Conservation (phyloP, 2,888 invertebrate genomes). For the Sphaerophoria taeniata region DNA sequence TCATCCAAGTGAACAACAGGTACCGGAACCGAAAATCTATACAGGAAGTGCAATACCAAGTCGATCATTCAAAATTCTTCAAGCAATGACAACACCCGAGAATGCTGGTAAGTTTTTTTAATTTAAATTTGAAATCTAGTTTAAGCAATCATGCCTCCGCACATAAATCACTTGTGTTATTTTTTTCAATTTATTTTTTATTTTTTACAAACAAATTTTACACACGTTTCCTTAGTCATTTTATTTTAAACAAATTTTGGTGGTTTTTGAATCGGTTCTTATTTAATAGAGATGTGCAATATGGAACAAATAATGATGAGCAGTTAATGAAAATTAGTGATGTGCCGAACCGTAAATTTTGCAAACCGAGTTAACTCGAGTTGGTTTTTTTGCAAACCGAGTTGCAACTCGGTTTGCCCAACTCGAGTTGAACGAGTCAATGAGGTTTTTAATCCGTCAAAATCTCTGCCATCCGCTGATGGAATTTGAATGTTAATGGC, state of each 20-base stretch:
- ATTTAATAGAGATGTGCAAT: too few species aligned
- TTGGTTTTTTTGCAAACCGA: too few species aligned
- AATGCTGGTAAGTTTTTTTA: constrained; percentile 85
- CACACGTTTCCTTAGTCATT: constrained; percentile 56
- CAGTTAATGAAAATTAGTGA: too few species aligned
- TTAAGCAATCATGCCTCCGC: constrained; percentile 43
- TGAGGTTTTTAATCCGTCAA: too few species aligned
- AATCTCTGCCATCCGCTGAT: too few species aligned
- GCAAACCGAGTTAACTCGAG: too few species aligned
- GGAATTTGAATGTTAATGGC: too few species aligned
- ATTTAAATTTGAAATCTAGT: background rate
- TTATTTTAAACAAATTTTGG: constrained; percentile 35
- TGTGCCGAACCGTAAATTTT: too few species aligned
- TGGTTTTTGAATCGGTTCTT: constrained; percentile 39
- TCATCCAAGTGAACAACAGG: constrained; percentile 88
- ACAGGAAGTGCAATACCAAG: constrained; percentile 92
- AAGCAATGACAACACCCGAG: constrained; percentile 90
- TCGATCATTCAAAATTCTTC: constrained; percentile 90
- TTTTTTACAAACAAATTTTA: background rate
- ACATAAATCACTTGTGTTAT: constrained; percentile 62
- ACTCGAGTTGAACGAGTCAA: too few species aligned
- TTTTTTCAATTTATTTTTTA: constrained; percentile 33
- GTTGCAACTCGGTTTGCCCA: too few species aligned
- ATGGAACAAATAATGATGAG: too few species aligned
- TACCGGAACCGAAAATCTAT: constrained; percentile 88